Conservation (phyloP, 1,140 invertebrate species). For the Caenorhabditis briggsae region DNA sequence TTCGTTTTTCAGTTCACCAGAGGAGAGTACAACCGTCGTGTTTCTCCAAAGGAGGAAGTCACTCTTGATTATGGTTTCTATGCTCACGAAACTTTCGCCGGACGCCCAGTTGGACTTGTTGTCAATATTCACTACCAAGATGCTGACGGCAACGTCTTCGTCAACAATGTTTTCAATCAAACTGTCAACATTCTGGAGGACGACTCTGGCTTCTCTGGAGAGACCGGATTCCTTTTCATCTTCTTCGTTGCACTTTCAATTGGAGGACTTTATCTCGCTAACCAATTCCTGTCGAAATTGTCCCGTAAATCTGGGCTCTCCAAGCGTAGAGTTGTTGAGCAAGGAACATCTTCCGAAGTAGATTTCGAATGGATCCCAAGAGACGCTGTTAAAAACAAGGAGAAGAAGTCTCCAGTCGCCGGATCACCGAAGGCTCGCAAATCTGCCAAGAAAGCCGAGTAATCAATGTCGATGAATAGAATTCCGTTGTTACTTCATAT, state of each 20-base stretch:
- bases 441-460: conserved; percentile 63
- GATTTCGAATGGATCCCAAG: conserved; percentile 98
- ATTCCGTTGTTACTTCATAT: conserved; percentile 1
- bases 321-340: conserved; percentile 83
- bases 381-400: conserved; percentile 83
- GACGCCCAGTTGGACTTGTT: conserved; percentile 93
- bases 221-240: conserved; percentile 96
- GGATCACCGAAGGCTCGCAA: conserved; percentile 62
- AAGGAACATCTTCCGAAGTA: conserved; percentile 84
- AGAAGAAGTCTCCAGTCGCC: conserved; percentile 65
- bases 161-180: conserved; percentile 96
- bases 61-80: conserved; percentile 95
- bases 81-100: conserved; percentile 93
- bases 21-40: conserved; percentile 88
- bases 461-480: neutral
- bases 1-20: conserved; percentile 84
- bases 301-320: conserved; percentile 80
- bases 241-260: conserved; percentile 91
- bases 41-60: conserved; percentile 91
- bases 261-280: conserved; percentile 88
- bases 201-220: conserved; percentile 95
- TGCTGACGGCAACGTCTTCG: conserved; percentile 83
- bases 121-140: conserved; percentile 94
- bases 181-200: conserved; percentile 96
- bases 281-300: conserved; percentile 85